These are phyloP conservation scores for Pilophorus perplexus DNA, from an alignment of 2,888 invertebrate species.

Conservation along the genomic window DNA sequence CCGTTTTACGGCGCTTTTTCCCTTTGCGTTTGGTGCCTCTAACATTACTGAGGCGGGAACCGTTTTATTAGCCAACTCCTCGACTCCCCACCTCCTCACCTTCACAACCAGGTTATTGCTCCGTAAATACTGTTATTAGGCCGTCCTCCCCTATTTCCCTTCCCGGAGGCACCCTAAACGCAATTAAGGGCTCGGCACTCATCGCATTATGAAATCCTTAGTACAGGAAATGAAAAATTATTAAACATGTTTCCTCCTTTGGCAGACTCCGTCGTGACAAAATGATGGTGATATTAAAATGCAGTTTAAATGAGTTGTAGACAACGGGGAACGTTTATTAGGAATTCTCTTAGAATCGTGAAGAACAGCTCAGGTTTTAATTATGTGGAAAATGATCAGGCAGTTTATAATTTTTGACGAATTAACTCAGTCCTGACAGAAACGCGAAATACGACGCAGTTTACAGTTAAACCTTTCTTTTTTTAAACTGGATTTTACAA, in stretches of 20 bases:
- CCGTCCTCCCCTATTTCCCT: background rate
- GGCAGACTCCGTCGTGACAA: background rate
- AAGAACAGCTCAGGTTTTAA: too few relatives aligned
- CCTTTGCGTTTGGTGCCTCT: background rate
- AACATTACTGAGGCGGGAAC: conserved; percentile 7
- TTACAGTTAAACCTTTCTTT: too few relatives aligned
- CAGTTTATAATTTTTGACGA: too few relatives aligned
- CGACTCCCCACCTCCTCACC: background rate
- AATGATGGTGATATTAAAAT: too few relatives aligned
- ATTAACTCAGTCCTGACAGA: too few relatives aligned
- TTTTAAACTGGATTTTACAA: too few relatives aligned
- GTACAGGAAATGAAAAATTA: conserved; percentile 25
- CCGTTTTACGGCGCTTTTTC: background rate
- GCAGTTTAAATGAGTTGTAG: too few relatives aligned
- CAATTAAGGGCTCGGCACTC: conserved; percentile 11
- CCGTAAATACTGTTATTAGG: background rate
- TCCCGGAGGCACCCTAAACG: background rate
- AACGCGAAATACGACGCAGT: too few relatives aligned
- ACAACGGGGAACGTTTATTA: too few relatives aligned
- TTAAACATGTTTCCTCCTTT: background rate
- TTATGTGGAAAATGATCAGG: too few relatives aligned
- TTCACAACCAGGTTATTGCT: background rate
- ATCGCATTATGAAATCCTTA: background rate
- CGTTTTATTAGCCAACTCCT: conserved; percentile 14
- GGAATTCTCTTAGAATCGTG: too few relatives aligned